phyloP scores from a whole-genome alignment of 1,140 invertebrate species.

The Elymnias hypermnestra region DNA sequence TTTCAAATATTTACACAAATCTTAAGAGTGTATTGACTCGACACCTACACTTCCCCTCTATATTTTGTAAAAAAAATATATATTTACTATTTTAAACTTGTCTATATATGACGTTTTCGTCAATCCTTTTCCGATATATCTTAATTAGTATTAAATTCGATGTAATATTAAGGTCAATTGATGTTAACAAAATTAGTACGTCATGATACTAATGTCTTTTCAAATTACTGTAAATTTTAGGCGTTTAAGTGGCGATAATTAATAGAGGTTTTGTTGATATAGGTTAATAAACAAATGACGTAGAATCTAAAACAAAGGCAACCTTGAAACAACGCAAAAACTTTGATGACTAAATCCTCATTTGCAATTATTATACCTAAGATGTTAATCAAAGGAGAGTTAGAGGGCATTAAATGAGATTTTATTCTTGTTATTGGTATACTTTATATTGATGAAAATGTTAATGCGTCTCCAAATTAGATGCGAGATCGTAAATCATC shows the following conservation, averaged over 20 bases:
- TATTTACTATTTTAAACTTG: background rate
- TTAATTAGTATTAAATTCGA: background rate
- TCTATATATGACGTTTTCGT: background rate
- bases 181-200: conserved; percentile 3
- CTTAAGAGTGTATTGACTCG: conserved; percentile 32
- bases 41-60: conserved; percentile 6
- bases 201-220: background rate
- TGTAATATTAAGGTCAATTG: conserved; percentile 25
- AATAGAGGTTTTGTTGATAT: conserved; percentile 8
- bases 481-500: conserved; percentile 49
- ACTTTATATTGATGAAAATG: conserved; percentile 18
- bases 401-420: conserved; percentile 17
- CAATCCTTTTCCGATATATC: background rate
- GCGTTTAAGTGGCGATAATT: no score
- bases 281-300: conserved; percentile 21
- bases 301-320: background rate
- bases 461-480: conserved; percentile 32
- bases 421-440: conserved; percentile 6
- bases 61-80: background rate
- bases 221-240: no score
- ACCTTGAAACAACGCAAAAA: background rate
- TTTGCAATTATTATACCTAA: conserved; percentile 14
- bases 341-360: conserved; percentile 6
- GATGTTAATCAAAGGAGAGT: conserved; percentile 18
- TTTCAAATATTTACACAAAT: conserved; percentile 28